These are phyloP conservation scores for Triplophysa bombifrons DNA, from an alignment of 2,797 vertebrate species.

Conservation along the genomic window DNA sequence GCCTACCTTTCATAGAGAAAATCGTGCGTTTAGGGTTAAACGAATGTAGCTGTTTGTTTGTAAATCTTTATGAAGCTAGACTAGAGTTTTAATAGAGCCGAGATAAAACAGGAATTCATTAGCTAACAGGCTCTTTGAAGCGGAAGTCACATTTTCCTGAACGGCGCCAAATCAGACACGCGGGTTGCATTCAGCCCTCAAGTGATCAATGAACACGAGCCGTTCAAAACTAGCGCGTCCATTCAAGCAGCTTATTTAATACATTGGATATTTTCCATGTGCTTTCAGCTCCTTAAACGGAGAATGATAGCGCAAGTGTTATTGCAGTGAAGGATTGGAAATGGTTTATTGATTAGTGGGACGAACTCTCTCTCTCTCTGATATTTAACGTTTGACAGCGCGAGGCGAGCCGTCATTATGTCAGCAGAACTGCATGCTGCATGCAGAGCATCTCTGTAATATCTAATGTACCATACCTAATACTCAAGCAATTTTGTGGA, in stretches of 20 bases:
- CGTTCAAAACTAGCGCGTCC: background rate
- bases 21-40: too few species aligned
- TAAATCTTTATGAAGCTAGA: background rate
- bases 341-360: conserved; percentile 39
- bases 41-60: too few species aligned
- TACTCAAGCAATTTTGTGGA: background rate
- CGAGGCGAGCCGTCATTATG: background rate
- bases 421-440: background rate
- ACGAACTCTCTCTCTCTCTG: background rate
- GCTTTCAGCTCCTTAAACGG: conserved; percentile 16
- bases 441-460: background rate
- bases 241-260: background rate
- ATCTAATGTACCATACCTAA: conserved; percentile 7
- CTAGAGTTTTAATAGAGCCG: background rate
- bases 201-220: conserved; percentile 3
- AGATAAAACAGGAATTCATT: background rate
- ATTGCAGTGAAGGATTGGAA: conserved; percentile 26
- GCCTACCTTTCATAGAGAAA: too few species aligned
- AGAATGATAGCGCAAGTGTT: conserved; percentile 16
- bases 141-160: conserved; percentile 19
- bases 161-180: background rate
- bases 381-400: conserved; percentile 25
- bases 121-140: conserved; percentile 23
- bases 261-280: conserved; percentile 12
- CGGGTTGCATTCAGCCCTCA: background rate